phyloP scores from a whole-genome alignment of 2,888 invertebrate genomes.

The Nezara viridula region DNA sequence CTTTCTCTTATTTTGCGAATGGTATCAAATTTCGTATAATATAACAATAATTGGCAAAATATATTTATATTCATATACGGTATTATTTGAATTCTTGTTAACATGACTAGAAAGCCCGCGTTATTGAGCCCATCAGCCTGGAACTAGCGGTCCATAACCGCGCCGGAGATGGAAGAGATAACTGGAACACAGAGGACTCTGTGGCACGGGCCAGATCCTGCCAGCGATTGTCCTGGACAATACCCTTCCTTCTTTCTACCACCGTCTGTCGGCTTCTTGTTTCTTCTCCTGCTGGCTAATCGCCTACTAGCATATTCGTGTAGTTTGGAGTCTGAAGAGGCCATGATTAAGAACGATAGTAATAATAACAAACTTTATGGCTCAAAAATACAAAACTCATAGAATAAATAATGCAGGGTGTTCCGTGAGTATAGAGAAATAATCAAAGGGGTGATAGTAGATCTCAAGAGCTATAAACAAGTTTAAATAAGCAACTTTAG shows the following conservation, averaged over 20 bases:
- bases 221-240: not conserved
- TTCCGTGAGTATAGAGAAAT: too few relatives aligned
- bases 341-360: not conserved
- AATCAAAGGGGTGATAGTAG: too few relatives aligned
- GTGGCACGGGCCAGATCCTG: conserved; percentile 34
- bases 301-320: not conserved
- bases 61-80: not conserved
- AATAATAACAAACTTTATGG: too few relatives aligned
- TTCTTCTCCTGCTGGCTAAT: not conserved
- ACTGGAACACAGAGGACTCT: not conserved
- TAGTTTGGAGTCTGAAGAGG: not conserved
- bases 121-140: not conserved
- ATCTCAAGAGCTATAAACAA: too few relatives aligned
- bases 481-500: too few relatives aligned
- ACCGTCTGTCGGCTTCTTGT: conserved; percentile 23
- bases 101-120: not conserved
- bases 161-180: not conserved
- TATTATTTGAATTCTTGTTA: not conserved
- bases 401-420: too few relatives aligned
- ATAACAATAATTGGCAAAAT: too few relatives aligned
- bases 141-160: conserved; percentile 10
- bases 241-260: conserved; percentile 1
- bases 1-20: too few relatives aligned
- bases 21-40: too few relatives aligned
- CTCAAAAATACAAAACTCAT: too few relatives aligned